Percentiles rank a stretch among this genome's conserved stretches.
These are phyloP conservation scores for Drosophila neonasuta DNA, from an alignment of 2,888 invertebrate genomes.

Conservation along the genomic window DNA sequence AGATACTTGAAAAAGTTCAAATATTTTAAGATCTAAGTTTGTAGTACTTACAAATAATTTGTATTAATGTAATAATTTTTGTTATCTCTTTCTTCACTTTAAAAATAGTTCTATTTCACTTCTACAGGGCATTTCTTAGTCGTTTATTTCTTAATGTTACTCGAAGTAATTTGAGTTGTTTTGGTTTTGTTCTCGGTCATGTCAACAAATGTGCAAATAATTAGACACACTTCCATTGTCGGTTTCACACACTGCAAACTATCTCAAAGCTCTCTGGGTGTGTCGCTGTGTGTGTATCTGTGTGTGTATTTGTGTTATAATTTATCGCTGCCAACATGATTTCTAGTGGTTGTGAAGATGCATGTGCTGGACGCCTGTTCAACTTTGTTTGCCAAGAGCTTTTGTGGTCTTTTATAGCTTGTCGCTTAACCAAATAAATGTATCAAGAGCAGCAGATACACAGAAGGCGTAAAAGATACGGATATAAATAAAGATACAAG, in stretches of 20 bases:
- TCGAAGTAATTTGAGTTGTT: background rate
- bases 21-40: too few relatives aligned
- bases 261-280: constrained; percentile 11
- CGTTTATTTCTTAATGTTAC: background rate
- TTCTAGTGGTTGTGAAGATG: constrained; percentile 29
- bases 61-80: too few relatives aligned
- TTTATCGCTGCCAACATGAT: constrained; percentile 41
- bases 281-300: constrained; percentile 4
- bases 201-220: constrained; percentile 43
- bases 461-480: constrained; percentile 17
- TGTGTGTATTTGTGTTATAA: constrained; percentile 26
- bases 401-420: constrained; percentile 44
- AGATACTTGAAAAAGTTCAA: too few relatives aligned
- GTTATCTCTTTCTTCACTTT: too few relatives aligned
- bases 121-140: background rate
- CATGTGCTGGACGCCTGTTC: constrained; percentile 18
- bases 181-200: constrained; percentile 28
- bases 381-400: constrained; percentile 35
- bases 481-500: constrained; percentile 16
- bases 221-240: constrained; percentile 17
- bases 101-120: background rate
- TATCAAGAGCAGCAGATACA: constrained; percentile 19
- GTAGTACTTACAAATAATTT: too few relatives aligned
- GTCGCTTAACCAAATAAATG: constrained; percentile 29
- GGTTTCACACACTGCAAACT: constrained; percentile 32